Conservation (phyloP, 2,797 vertebrate species). For the Sebastes itinus region DNA sequence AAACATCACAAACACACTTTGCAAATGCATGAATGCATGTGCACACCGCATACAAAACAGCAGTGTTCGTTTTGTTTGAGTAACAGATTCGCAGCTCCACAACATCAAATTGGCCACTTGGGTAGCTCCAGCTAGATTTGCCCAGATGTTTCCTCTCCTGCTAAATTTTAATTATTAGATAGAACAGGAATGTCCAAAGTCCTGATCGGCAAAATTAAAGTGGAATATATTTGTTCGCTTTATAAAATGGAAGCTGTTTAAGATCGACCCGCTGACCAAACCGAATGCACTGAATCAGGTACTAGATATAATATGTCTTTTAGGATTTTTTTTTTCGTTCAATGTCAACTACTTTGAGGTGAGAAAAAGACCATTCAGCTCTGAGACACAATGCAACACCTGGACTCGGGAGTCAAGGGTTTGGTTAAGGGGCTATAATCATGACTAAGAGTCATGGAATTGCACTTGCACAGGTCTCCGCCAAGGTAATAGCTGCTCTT, state of each 20-base stretch:
- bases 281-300: not conserved
- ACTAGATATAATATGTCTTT: not conserved
- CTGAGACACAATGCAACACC: not conserved
- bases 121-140: slow-evolving; percentile 3
- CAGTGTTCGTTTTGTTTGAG: slow-evolving; percentile 20
- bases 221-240: not conserved
- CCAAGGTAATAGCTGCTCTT: no score
- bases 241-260: not conserved
- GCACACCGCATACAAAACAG: not conserved
- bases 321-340: not conserved
- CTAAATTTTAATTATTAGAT: slow-evolving; percentile 26
- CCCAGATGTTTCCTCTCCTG: slow-evolving; percentile 48
- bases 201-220: not conserved
- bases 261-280: not conserved
- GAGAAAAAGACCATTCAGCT: not conserved
- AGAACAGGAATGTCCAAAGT: slow-evolving; percentile 15
- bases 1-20: not conserved
- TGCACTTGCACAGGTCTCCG: no score
- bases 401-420: not conserved
- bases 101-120: slow-evolving; percentile 48
- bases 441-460: no score
- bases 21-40: not conserved
- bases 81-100: slow-evolving; percentile 38
- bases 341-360: not conserved
- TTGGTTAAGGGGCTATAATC: not conserved